Evolutionary conservation across 64 coral and sea anemone genomes (phyloP).

Genomic region (Montipora cactus): DNA sequence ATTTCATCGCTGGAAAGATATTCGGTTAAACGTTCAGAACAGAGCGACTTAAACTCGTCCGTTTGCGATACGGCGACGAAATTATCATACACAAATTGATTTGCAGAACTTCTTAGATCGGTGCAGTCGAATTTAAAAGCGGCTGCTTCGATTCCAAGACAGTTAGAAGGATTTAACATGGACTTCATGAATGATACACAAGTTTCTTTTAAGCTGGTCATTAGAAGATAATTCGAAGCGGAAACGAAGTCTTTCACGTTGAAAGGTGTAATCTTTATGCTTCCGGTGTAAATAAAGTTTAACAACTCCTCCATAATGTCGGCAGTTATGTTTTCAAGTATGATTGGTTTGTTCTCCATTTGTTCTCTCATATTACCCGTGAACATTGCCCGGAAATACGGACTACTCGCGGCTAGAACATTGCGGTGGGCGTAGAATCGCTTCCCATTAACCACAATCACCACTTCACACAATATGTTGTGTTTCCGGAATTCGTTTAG

Average conservation of each 20-base stretch:
- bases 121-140: slow-evolving; percentile 88
- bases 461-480: slow-evolving; percentile 94
- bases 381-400: slow-evolving; percentile 97
- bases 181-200: slow-evolving; percentile 92
- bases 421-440: slow-evolving; percentile 92
- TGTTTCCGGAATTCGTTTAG: slow-evolving; percentile 98
- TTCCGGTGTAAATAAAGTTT: slow-evolving; percentile 97
- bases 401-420: slow-evolving; percentile 86
- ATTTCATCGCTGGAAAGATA: slow-evolving; percentile 84
- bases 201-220: slow-evolving; percentile 91
- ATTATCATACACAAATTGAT: slow-evolving; percentile 81
- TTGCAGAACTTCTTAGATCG: slow-evolving; percentile 73
- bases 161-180: slow-evolving; percentile 92
- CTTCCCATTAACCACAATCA: slow-evolving; percentile 83
- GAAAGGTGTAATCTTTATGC: slow-evolving; percentile 94
- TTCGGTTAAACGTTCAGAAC: slow-evolving; percentile 73
- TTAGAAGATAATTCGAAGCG: slow-evolving; percentile 91
- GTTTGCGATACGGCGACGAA: slow-evolving; percentile 92
- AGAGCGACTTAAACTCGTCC: slow-evolving; percentile 91
- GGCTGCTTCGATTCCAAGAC: slow-evolving; percentile 91
- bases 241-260: slow-evolving; percentile 97
- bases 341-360: slow-evolving; percentile 89
- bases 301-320: slow-evolving; percentile 94
- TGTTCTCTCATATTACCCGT: slow-evolving; percentile 87
- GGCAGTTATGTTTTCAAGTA: slow-evolving; percentile 90